Conservation (phyloP, 1,140 invertebrate species). For the Drosophila serrata region DNA sequence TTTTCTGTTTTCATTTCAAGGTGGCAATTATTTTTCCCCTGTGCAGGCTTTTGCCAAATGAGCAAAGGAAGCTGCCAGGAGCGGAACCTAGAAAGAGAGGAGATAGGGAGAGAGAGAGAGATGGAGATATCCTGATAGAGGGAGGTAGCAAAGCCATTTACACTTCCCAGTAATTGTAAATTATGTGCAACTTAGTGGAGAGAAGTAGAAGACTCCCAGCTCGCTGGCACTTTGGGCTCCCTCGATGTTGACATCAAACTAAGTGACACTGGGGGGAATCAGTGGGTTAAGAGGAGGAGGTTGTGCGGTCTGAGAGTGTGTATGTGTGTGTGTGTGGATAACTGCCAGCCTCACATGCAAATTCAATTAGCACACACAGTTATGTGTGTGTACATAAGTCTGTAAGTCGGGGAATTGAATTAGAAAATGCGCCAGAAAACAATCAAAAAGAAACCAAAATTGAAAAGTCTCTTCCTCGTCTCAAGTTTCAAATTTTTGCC, state of each 20-base stretch:
- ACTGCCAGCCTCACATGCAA: slow-evolving; percentile 56
- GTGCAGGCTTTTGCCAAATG: slow-evolving; percentile 45
- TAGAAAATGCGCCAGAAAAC: slow-evolving; percentile 51
- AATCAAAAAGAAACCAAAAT: slow-evolving; percentile 38
- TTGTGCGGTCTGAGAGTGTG: not conserved
- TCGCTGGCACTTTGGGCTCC: slow-evolving; percentile 32
- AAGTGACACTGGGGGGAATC: slow-evolving; percentile 32
- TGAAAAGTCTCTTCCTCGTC: slow-evolving; percentile 24
- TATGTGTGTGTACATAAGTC: slow-evolving; percentile 16
- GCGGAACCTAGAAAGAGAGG: too few species aligned
- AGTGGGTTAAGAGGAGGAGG: slow-evolving; percentile 19
- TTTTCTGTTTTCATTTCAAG: slow-evolving; percentile 40
- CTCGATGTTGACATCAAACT: slow-evolving; percentile 52
- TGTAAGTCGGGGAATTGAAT: slow-evolving; percentile 55
- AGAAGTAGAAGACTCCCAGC: slow-evolving; percentile 21
- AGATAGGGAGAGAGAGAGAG: not conserved
- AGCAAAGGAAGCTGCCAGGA: slow-evolving; percentile 43
- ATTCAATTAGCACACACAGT: slow-evolving; percentile 60
- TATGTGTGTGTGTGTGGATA: slow-evolving; percentile 9
- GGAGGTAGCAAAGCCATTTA: slow-evolving; percentile 61
- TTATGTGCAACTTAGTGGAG: slow-evolving; percentile 57
- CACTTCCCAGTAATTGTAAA: slow-evolving; percentile 74
- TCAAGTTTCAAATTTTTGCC: slow-evolving; percentile 47
- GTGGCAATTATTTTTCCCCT: slow-evolving; percentile 41
- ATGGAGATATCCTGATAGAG: not conserved